Conservation (phyloP, 2,888 invertebrate genomes). For the Eurois occulta region DNA sequence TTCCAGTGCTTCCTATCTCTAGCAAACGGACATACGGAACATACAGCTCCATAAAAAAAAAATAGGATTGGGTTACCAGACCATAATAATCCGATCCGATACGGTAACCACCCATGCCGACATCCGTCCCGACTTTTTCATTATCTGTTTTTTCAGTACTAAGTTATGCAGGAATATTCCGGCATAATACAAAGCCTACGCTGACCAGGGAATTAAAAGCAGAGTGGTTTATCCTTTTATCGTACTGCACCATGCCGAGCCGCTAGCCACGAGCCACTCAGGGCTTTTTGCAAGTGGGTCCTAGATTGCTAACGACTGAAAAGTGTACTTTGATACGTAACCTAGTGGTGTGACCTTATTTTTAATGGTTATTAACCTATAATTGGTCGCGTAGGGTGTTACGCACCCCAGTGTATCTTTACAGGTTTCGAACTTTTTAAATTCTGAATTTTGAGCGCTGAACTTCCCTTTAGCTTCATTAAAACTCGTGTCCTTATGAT, state of each 20-base stretch:
- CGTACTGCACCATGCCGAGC: conserved; percentile 31
- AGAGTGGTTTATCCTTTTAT: conserved; percentile 57
- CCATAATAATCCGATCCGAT: neutral
- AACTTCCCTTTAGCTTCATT: too few relatives aligned
- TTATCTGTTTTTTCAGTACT: conserved; percentile 21
- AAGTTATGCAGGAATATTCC: conserved; percentile 36
- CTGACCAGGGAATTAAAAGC: conserved; percentile 45
- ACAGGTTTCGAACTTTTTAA: too few relatives aligned
- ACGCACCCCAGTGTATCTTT: too few relatives aligned
- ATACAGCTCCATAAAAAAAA: too few relatives aligned
- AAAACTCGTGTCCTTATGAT: too few relatives aligned
- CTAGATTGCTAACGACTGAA: neutral
- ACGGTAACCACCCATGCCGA: neutral
- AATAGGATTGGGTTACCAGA: too few relatives aligned
- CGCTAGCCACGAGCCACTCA: conserved; percentile 11
- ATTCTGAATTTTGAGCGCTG: too few relatives aligned
- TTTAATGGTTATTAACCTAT: too few relatives aligned
- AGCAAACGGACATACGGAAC: too few relatives aligned
- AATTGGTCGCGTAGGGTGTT: too few relatives aligned
- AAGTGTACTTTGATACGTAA: conserved; percentile 14
- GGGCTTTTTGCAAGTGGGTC: conserved; percentile 28
- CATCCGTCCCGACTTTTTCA: conserved; percentile 16
- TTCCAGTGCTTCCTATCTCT: too few relatives aligned
- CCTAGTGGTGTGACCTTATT: too few relatives aligned
- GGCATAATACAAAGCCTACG: conserved; percentile 32